These are phyloP conservation scores for Oikopleura dioica DNA, from an alignment of 23 tunicate genomes.

Conservation along the genomic window DNA sequence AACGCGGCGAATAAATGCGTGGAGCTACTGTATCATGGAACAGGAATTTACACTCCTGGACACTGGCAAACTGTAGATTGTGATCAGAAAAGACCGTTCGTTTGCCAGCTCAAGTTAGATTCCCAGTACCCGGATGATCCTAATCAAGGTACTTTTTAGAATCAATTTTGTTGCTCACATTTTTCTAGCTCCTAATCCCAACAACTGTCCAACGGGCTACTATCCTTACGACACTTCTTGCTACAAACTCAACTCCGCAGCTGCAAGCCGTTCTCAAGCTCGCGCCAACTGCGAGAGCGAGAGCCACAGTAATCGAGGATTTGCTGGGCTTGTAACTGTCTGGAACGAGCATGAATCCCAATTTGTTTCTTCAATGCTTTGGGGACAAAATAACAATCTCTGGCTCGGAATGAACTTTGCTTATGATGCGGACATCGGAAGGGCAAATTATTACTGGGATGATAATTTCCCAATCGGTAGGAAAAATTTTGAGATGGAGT, in stretches of 20 bases:
- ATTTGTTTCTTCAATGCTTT: background rate
- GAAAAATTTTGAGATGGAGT: background rate
- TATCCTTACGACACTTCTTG: conserved; percentile 9
- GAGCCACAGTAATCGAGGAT: too few relatives aligned
- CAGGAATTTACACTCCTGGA: conserved; percentile 7
- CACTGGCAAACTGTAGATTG: conserved; percentile 16
- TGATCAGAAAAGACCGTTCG: conserved; percentile 20
- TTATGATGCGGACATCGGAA: background rate
- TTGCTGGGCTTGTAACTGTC: background rate
- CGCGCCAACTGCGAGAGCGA: too few relatives aligned
- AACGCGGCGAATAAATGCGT: conserved; percentile 21
- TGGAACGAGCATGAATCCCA: conserved; percentile 13
- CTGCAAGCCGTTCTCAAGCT: too few relatives aligned
- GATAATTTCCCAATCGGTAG: background rate
- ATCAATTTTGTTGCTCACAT: too few relatives aligned
- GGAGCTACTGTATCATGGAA: conserved; percentile 26
- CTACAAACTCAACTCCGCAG: too few relatives aligned
- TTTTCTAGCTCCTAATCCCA: conserved; percentile 12
- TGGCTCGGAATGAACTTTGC: background rate
- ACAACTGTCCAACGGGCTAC: background rate
- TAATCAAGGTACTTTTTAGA: too few relatives aligned
- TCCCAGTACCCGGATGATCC: background rate
- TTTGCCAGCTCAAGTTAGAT: conserved; percentile 18
- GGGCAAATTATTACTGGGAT: background rate
- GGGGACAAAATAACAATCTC: background rate